Conservation (phyloP, 2,113 vertebrate genomes). For the Percina caprodes region DNA sequence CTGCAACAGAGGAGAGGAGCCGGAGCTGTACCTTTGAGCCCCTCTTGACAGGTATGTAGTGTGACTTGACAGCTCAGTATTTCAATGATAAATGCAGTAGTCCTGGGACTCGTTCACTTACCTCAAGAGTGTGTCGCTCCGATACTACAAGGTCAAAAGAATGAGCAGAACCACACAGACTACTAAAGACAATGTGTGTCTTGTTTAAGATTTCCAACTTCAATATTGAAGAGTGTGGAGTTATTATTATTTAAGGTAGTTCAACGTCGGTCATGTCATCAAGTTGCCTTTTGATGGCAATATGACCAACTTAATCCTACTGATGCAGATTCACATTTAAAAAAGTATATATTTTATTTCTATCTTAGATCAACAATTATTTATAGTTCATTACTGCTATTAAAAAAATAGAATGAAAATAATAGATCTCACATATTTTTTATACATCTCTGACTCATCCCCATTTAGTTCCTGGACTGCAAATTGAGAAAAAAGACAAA, state of each 20-base stretch:
- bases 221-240: too few relatives aligned
- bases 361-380: neutral
- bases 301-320: neutral
- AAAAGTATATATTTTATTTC: neutral
- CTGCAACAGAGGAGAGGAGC: constrained; percentile 83
- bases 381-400: too few relatives aligned
- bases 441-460: neutral
- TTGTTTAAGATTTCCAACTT: constrained; percentile 13
- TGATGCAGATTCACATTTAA: neutral
- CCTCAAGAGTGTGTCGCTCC: constrained; percentile 81
- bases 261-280: neutral
- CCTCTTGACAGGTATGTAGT: constrained; percentile 85
- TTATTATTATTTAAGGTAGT: too few relatives aligned
- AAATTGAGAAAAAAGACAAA: neutral
- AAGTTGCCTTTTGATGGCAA: neutral
- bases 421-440: neutral
- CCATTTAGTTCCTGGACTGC: neutral
- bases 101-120: constrained; percentile 85
- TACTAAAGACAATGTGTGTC: constrained; percentile 29
- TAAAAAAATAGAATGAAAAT: too few relatives aligned
- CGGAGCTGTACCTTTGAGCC: constrained; percentile 84
- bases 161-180: constrained; percentile 75
- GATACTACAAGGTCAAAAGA: constrained; percentile 84
- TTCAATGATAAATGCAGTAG: constrained; percentile 88
- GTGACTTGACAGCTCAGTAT: constrained; percentile 88